Evolutionary conservation across 2,113 vertebrate species (phyloP), one percentile per base, ranked within the genome.

Genomic region (Fulica atra): DNA sequence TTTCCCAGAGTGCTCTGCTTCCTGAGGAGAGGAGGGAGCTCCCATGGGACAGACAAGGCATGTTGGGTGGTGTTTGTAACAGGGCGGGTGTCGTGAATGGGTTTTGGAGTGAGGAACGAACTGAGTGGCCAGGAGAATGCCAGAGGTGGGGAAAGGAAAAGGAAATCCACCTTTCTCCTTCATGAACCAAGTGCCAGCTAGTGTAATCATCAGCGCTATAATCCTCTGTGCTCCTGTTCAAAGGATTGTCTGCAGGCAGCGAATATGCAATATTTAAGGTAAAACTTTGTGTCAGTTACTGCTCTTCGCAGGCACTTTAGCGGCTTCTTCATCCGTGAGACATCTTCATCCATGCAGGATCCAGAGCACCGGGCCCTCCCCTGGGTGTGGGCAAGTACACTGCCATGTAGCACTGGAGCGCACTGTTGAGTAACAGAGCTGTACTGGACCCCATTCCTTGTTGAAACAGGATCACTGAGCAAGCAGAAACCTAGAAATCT

Each of bases 41-140:
- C 42, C 42, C 42, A 44, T 16, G 42, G 42, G 42, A 16, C 42
- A 44, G 6, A 44, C 42, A 16, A 16, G 51, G 48, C 4, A 2
- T 4, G 7, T 10, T 31, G 31, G 57, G 28, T 36, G 26, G 13
- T 6, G 19, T 29, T 59, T 31, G 48, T 16, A 42, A 42, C 0
- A 0, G 6, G 10, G 21, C 23, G 20, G n/a, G 7, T 11, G 38
- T 46, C 2, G 0, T 29, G 44, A n/a, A 53, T 53, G 24, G 46
- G 68, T 53, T 54, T 26, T 9, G 46, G 66, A 53, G 44, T 2
- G 0, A 36, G 13, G 42, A 65, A 29, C 7, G 44, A 79, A n/a
- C 1, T 21, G 5, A 11, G 25, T 7, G n/a, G 9, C 17, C 36
- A 25, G 50, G 35, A 40, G 16, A 56, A 56, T 7, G 31, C 29